phyloP scores from a whole-genome alignment of 1,140 invertebrate species.

The Bombus affinis region DNA sequence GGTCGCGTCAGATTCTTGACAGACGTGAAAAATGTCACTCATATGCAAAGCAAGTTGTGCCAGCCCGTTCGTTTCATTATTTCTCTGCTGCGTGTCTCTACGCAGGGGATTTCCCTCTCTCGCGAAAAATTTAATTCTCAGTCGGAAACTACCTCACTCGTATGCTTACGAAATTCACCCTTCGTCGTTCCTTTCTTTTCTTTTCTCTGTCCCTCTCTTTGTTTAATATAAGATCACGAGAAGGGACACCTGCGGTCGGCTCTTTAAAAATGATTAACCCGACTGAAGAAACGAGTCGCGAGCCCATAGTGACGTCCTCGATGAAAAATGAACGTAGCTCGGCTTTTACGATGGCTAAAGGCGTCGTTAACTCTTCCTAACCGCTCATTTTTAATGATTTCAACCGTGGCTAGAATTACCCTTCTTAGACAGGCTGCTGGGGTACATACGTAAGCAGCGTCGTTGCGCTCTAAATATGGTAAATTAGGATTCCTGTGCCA shows the following conservation, averaged over 20 bases:
- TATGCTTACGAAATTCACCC: no score
- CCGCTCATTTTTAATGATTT: slow-evolving; percentile 40
- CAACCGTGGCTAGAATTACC: neutral
- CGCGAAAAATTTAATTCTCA: slow-evolving; percentile 68
- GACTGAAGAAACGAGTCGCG: slow-evolving; percentile 32
- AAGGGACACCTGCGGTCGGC: slow-evolving; percentile 72
- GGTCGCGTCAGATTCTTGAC: slow-evolving; percentile 53
- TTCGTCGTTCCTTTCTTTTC: neutral
- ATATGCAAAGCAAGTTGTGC: slow-evolving; percentile 73
- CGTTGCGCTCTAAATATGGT: neutral
- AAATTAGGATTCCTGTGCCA: slow-evolving; percentile 8
- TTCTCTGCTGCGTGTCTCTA: slow-evolving; percentile 39
- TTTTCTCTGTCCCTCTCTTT: neutral
- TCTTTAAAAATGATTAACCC: slow-evolving; percentile 78
- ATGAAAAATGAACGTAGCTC: slow-evolving; percentile 74
- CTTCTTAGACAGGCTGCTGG: neutral
- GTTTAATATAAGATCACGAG: slow-evolving; percentile 61
- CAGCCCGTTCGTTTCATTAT: slow-evolving; percentile 69
- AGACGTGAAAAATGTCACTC: slow-evolving; percentile 71
- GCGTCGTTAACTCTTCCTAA: slow-evolving; percentile 68
- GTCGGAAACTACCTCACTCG: slow-evolving; percentile 14
- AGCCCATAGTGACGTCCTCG: slow-evolving; percentile 30
- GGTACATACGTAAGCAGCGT: slow-evolving; percentile 14
- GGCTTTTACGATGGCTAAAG: slow-evolving; percentile 62
- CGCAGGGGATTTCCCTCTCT: slow-evolving; percentile 41